Percentiles rank a stretch among this genome's conserved stretches.
phyloP scores from a whole-genome alignment of 2,113 vertebrate genomes.

The Herpetotheres cachinnans region DNA sequence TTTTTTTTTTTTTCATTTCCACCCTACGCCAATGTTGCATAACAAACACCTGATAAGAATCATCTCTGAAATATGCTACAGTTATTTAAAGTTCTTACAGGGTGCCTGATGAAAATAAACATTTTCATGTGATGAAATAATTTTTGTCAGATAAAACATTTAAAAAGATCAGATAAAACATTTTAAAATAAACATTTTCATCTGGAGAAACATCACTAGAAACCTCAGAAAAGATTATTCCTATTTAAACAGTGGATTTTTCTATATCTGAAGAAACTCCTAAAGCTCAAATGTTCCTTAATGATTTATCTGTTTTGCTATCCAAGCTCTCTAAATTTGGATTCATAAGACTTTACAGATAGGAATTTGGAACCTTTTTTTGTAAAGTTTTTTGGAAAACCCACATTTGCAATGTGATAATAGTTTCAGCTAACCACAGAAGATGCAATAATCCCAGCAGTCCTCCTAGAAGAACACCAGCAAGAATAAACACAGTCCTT shows the following conservation, averaged over 20 bases:
- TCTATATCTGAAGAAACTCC: too few relatives aligned
- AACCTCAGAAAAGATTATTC: neutral
- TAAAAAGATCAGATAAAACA: neutral
- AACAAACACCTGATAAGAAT: neutral
- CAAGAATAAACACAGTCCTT: neutral
- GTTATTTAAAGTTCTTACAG: neutral
- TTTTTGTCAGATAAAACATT: neutral
- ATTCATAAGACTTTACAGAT: too few relatives aligned
- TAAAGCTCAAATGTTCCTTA: too few relatives aligned
- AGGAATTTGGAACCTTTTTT: too few relatives aligned
- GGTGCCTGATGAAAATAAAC: neutral
- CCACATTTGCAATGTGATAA: neutral
- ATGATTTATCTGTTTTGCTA: too few relatives aligned
- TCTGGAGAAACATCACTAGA: neutral
- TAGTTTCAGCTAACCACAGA: neutral
- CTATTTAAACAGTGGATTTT: neutral
- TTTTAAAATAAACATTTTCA: neutral
- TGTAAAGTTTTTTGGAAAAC: neutral
- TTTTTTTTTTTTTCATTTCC: neutral
- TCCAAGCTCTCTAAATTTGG: too few relatives aligned
- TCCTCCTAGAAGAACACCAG: neutral
- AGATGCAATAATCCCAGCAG: neutral
- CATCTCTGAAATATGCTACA: neutral
- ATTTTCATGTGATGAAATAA: neutral
- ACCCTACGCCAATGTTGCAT: neutral